phyloP scores from a whole-genome alignment of 2,888 invertebrate genomes.

The Diadegma fenestrale region DNA sequence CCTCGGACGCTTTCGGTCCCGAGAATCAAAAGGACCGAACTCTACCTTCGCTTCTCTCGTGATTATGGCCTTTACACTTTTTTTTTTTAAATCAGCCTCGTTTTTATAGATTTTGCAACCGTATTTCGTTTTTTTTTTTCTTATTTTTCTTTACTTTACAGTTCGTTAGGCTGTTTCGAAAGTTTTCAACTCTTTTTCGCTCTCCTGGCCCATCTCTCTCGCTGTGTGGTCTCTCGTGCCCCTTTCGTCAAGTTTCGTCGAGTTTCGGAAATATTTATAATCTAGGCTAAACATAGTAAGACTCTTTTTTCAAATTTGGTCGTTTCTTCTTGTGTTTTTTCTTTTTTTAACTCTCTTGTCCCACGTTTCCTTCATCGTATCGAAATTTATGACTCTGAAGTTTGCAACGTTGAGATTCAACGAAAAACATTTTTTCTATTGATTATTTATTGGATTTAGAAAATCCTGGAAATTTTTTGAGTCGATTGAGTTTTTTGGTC shows the following conservation, averaged over 20 bases:
- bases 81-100: not conserved
- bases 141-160: not conserved
- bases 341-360: not conserved
- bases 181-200: conserved; percentile 37
- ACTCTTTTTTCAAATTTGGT: not conserved
- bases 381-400: too few species aligned
- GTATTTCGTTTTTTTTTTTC: conserved; percentile 24
- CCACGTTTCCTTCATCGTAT: not conserved
- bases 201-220: not conserved
- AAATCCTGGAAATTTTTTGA: too few species aligned
- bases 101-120: conserved; percentile 15
- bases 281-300: not conserved
- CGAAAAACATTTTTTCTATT: too few species aligned
- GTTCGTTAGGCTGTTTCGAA: conserved; percentile 48
- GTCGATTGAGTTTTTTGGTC: too few species aligned
- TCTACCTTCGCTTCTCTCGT: not conserved
- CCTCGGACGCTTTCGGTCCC: not conserved
- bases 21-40: conserved; percentile 4
- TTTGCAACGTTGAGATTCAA: too few species aligned
- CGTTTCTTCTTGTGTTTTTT: not conserved
- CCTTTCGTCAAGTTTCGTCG: conserved; percentile 51
- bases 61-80: not conserved
- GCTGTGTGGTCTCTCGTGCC: conserved; percentile 48
- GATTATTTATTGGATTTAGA: too few species aligned
- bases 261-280: conserved; percentile 49